Evolutionary conservation across 2,797 vertebrate genomes (phyloP).

Genomic region (Peromyscus eremicus): DNA sequence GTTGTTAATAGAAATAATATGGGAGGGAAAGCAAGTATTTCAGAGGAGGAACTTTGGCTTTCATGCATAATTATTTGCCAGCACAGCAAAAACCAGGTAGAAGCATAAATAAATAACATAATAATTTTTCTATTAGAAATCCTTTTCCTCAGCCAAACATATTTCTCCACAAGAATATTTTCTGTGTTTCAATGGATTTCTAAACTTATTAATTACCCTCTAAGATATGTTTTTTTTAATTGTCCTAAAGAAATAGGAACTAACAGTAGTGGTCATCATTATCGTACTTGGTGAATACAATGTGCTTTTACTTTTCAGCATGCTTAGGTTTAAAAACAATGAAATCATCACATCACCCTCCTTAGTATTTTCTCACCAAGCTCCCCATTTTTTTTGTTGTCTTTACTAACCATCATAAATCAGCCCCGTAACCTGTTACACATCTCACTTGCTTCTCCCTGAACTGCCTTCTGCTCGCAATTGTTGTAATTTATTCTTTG

Average conservation of each 20-base stretch:
- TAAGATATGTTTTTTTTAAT: background rate
- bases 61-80: background rate
- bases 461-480: conserved; percentile 15
- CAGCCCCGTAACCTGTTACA: conserved; percentile 31
- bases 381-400: conserved; percentile 28
- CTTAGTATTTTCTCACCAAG: background rate
- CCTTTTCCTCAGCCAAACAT: background rate
- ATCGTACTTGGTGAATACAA: background rate
- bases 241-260: background rate
- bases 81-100: background rate
- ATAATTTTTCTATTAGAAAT: conserved; percentile 4
- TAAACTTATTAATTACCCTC: background rate
- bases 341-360: background rate
- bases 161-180: conserved; percentile 23
- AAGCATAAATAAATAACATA: background rate
- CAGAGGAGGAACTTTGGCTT: background rate
- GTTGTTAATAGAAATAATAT: background rate
- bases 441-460: conserved; percentile 50
- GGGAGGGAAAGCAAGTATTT: too few species aligned
- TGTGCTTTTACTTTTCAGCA: conserved; percentile 24
- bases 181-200: conserved; percentile 10
- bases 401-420: conserved; percentile 58
- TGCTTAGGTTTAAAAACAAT: background rate
- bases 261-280: background rate
- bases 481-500: conserved; percentile 71